Conservation (phyloP, 2,888 invertebrate genomes). For the Philereme vetulata region DNA sequence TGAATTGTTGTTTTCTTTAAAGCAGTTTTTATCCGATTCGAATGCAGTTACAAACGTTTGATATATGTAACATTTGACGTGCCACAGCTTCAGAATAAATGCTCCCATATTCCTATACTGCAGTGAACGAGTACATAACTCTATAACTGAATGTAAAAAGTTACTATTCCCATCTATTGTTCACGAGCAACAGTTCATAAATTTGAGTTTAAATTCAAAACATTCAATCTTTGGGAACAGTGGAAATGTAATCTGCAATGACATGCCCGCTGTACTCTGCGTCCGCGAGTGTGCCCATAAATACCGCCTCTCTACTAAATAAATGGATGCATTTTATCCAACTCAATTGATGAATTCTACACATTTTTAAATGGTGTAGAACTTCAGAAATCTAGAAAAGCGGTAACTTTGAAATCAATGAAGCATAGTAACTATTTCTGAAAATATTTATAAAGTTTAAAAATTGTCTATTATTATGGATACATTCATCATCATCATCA, state of each 20-base stretch:
- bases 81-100: not conserved
- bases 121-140: conserved; percentile 20
- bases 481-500: no score
- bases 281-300: conserved; percentile 35
- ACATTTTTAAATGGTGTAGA: not conserved
- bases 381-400: no score
- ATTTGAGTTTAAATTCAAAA: conserved; percentile 31
- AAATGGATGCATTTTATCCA: conserved; percentile 35
- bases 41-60: not conserved
- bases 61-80: not conserved
- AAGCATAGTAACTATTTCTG: no score
- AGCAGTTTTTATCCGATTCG: no score
- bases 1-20: no score
- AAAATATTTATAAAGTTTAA: no score
- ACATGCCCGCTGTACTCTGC: conserved; percentile 35
- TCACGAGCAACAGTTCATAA: conserved; percentile 27
- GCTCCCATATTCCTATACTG: not conserved
- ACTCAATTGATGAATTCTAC: conserved; percentile 20
- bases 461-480: no score
- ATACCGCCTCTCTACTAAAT: conserved; percentile 33
- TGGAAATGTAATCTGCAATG: conserved; percentile 37
- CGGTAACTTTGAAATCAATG: no score
- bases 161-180: conserved; percentile 21
- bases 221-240: conserved; percentile 34
- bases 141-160: conserved; percentile 21